phyloP scores from a whole-genome alignment of 1,140 invertebrate genomes.

The Aphaenogaster floridana region DNA sequence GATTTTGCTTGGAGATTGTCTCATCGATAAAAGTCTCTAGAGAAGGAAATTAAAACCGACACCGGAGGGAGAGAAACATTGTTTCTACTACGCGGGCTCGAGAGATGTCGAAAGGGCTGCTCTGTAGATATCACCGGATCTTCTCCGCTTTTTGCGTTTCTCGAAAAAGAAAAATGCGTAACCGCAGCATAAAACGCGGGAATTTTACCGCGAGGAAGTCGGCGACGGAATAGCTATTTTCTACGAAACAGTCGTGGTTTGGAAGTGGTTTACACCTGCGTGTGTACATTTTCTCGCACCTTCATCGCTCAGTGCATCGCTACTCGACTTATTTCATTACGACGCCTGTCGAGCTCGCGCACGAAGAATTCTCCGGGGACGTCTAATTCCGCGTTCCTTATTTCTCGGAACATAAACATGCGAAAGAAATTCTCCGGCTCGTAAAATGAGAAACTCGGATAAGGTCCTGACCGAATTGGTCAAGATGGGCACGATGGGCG shows the following conservation, averaged over 20 bases:
- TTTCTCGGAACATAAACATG: constrained; percentile 74
- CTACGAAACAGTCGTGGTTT: constrained; percentile 27
- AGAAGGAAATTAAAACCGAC: constrained; percentile 31
- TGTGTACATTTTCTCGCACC: constrained; percentile 7
- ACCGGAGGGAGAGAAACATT: neutral
- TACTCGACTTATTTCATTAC: constrained; percentile 49
- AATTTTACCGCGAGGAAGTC: constrained; percentile 23
- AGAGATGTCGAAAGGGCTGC: neutral
- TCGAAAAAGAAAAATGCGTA: neutral
- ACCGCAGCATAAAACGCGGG: neutral
- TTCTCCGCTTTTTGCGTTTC: neutral
- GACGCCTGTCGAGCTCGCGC: constrained; percentile 28
- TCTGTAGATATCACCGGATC: neutral
- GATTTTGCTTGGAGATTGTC: neutral
- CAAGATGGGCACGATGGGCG: neutral
- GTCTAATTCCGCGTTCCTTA: constrained; percentile 73
- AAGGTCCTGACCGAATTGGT: constrained; percentile 43
- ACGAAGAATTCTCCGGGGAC: constrained; percentile 30
- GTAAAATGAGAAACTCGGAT: constrained; percentile 67
- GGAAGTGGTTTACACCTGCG: constrained; percentile 19
- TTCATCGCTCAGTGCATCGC: neutral
- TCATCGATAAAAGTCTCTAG: neutral
- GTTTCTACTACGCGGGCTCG: neutral
- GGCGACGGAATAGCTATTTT: constrained; percentile 58
- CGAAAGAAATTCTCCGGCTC: constrained; percentile 66